Evolutionary conservation across 2,888 invertebrate genomes (phyloP).

Genomic region (Cataglyphis rosenhaueri): DNA sequence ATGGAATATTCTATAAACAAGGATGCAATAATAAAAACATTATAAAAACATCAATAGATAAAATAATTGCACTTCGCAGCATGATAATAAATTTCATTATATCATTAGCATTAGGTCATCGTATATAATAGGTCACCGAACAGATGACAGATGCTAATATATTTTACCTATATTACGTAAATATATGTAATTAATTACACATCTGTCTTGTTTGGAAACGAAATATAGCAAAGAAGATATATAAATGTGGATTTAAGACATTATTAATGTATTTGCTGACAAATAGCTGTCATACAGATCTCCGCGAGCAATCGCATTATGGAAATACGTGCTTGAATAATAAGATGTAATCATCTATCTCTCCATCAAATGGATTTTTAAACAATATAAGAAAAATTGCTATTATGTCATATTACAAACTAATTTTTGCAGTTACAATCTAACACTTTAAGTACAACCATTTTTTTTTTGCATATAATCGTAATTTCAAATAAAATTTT

Average conservation of each 20-base stretch:
- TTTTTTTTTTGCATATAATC: background rate
- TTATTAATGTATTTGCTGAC: background rate
- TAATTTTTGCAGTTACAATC: background rate
- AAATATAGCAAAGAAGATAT: background rate
- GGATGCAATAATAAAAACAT: background rate
- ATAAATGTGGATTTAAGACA: background rate
- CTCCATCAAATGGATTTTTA: background rate
- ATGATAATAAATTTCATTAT: background rate
- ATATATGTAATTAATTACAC: background rate
- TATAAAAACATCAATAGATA: background rate
- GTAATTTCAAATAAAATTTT: background rate
- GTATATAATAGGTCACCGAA: background rate
- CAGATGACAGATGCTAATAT: background rate
- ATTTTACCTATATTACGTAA: background rate
- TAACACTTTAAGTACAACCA: background rate
- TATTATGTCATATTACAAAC: background rate
- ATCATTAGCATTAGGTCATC: background rate
- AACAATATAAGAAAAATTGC: background rate
- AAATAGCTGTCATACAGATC: background rate
- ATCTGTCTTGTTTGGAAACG: background rate
- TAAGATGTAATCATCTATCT: background rate
- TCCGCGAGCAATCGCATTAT: background rate
- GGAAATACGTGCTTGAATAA: background rate
- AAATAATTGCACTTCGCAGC: background rate
- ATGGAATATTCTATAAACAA: background rate